Base-by-base conservation (phyloP, 2,888 invertebrate genomes). In the Congeria kusceri region DNA sequence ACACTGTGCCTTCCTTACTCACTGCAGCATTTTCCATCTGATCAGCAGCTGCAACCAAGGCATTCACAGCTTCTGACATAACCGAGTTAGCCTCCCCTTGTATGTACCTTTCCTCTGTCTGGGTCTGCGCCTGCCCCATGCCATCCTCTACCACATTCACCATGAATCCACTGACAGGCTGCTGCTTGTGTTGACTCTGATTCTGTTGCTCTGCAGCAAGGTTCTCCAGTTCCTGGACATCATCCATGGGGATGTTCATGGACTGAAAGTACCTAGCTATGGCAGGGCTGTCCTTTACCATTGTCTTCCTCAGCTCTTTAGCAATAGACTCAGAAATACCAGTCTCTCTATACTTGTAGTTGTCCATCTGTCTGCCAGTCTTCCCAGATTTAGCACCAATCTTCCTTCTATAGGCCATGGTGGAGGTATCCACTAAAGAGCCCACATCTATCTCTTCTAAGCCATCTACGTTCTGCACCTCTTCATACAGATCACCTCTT, bases 321-420 rank as follows among this genome's bases (percentile, higher is more conserved):
- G 63, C 44, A 1, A 72, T 11, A 20, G 57, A 32, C 47, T 23
- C 44, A 18, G 57, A 27, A 9, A 58, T 64, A 46, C 46, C 64
- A 25, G 64, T 62, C 57, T 72, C 71, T 44, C 58, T 64, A 23
- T 64, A 72, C 29, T 64, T 57, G 23, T 72, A 72, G 15, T 64
- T 64, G 20, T 64, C 64, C 71, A 72, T 72, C 64, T 65, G 63
- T 15, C 57, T 46, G 18, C 71, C 71, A 23, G 11, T 9, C 20
- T 53, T 25, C 20, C 47, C 57, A 53, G 20, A 25, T 20, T 53
- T 53, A 1, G 20, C 2, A 20, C 20, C 25, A 20, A 53, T 20
- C 20, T 53, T 20, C 53, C 53, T 9, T 25, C 53, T 53, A 39
- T 39, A 39, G 39, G 39, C 3, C 9, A 39, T 11, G 11, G 39